Percentiles rank a stretch among this genome's conserved stretches.
These are phyloP conservation scores for Heliconius eleuchia DNA, from an alignment of 1,140 invertebrate species.

Conservation along the genomic window DNA sequence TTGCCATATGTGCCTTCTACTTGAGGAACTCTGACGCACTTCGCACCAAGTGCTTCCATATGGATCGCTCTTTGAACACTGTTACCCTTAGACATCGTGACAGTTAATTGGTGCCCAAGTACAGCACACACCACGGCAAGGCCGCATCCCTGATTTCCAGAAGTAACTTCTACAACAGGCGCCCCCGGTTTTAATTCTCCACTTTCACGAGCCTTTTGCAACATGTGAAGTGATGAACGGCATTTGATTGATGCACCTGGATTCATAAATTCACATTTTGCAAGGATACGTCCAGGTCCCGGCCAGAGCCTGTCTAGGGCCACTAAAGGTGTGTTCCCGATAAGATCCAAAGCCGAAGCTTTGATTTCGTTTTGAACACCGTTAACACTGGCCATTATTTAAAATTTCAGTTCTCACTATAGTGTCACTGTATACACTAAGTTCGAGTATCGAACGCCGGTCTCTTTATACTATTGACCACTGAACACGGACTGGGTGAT, in stretches of 20 bases:
- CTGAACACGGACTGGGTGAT: neutral
- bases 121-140: neutral
- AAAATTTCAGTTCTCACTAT: neutral
- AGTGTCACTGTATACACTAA: conserved; percentile 4
- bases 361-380: conserved; percentile 55
- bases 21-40: conserved; percentile 42
- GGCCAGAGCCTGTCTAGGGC: conserved; percentile 64
- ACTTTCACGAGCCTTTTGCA: neutral
- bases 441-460: neutral
- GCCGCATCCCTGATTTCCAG: conserved; percentile 1
- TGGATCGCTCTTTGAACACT: conserved; percentile 3
- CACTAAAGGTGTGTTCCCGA: conserved; percentile 70
- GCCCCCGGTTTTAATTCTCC: neutral
- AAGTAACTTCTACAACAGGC: neutral
- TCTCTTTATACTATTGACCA: conserved; percentile 5
- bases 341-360: conserved; percentile 65
- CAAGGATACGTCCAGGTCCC: conserved; percentile 66
- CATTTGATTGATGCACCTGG: conserved; percentile 47
- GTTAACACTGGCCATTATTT: neutral
- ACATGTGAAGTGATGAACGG: neutral
- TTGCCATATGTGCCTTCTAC: conserved; percentile 34
- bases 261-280: conserved; percentile 44
- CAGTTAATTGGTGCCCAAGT: conserved; percentile 1
- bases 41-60: conserved; percentile 73
- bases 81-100: conserved; percentile 4